phyloP scores from a whole-genome alignment of 2,888 invertebrate species.

The Pristionchus japonicus region DNA sequence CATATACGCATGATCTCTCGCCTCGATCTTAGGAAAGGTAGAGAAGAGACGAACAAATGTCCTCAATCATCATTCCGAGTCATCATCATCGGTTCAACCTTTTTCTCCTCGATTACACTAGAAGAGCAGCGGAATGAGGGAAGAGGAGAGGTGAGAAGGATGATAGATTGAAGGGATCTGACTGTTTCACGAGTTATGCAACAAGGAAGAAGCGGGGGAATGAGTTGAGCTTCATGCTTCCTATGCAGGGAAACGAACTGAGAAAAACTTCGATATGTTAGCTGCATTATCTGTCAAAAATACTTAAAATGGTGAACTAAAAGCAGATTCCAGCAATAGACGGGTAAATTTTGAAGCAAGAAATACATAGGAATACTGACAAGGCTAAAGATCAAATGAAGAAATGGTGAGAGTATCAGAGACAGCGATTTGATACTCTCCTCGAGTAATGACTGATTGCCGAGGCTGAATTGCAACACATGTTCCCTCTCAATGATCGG shows the following conservation, averaged over 20 bases:
- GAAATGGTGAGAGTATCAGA: too few relatives aligned
- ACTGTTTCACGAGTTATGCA: not conserved
- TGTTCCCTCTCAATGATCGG: not conserved
- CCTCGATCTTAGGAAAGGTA: not conserved
- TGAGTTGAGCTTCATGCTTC: not conserved
- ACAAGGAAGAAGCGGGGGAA: not conserved
- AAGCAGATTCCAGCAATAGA: too few relatives aligned
- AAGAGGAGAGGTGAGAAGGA: not conserved
- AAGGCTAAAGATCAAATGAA: too few relatives aligned
- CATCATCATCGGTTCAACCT: slow-evolving; percentile 21
- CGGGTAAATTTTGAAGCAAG: too few relatives aligned
- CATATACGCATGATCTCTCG: not conserved
- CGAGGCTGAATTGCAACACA: slow-evolving; percentile 12
- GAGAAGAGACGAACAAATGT: slow-evolving; percentile 30
- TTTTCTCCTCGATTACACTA: slow-evolving; percentile 29
- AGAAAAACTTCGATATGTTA: not conserved
- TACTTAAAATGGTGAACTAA: not conserved
- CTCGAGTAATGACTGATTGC: slow-evolving; percentile 19
- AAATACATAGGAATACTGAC: too few relatives aligned
- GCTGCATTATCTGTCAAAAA: not conserved
- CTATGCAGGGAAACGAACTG: too few relatives aligned
- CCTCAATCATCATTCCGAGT: slow-evolving; percentile 42
- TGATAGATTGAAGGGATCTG: not conserved
- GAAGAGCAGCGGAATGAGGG: not conserved
- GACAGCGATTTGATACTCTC: not conserved